Evolutionary conservation across 2,888 invertebrate genomes (phyloP).

Genomic region (Galerucella nymphaeae): DNA sequence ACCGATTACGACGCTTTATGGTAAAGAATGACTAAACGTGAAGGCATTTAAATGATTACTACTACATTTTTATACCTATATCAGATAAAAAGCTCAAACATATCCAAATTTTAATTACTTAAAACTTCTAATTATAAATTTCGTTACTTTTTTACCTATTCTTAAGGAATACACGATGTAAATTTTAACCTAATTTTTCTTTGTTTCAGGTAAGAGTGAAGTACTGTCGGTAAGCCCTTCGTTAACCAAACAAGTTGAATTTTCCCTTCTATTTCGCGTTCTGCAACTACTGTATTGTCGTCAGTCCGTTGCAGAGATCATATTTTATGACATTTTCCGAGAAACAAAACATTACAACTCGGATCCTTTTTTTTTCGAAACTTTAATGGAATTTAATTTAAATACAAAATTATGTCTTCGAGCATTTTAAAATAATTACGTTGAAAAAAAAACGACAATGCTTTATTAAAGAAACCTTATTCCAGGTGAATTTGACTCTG

Average conservation of each 20-base stretch:
- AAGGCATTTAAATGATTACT: too few species aligned
- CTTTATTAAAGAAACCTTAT: too few species aligned
- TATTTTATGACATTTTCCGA: neutral
- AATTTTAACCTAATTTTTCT: slow-evolving; percentile 2
- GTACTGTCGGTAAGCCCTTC: neutral
- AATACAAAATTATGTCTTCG: neutral
- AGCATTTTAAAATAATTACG: neutral
- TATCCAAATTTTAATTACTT: neutral
- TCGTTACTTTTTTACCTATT: neutral
- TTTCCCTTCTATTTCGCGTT: neutral
- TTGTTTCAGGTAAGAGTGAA: slow-evolving; percentile 10
- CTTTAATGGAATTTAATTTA: neutral
- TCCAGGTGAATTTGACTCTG: too few species aligned
- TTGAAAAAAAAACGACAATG: neutral
- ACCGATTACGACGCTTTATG: too few species aligned
- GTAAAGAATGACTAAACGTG: too few species aligned
- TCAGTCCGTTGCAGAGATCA: neutral
- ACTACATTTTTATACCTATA: too few species aligned
- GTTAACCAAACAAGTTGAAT: neutral
- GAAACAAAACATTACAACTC: neutral
- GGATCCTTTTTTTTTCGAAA: neutral
- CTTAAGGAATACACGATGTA: neutral
- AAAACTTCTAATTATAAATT: neutral
- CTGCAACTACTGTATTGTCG: neutral
- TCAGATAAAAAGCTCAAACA: neutral